These are phyloP conservation scores for Archips xylosteana DNA, from an alignment of 2,888 invertebrate species.

Conservation along the genomic window DNA sequence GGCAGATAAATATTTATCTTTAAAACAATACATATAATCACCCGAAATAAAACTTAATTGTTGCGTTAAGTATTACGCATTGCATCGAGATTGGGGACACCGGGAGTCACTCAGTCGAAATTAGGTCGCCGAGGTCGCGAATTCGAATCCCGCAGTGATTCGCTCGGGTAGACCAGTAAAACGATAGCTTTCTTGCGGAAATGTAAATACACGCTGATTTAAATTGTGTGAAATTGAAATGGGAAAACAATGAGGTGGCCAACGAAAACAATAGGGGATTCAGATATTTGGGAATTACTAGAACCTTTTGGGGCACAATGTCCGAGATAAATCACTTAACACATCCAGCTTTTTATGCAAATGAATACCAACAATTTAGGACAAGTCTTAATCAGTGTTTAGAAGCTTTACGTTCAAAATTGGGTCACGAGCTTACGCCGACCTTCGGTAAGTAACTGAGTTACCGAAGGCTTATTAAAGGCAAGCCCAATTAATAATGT, in stretches of 20 bases:
- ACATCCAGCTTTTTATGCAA: neutral
- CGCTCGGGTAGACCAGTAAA: constrained; percentile 33
- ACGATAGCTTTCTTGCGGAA: constrained; percentile 36
- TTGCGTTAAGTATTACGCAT: constrained; percentile 15
- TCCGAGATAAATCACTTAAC: constrained; percentile 1
- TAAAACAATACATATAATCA: constrained; percentile 33
- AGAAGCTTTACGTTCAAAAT: constrained; percentile 29
- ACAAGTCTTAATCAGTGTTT: constrained; percentile 14
- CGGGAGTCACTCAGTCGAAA: constrained; percentile 29
- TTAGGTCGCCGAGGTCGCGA: constrained; percentile 37
- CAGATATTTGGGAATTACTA: neutral
- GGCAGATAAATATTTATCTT: constrained; percentile 28
- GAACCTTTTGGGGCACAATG: constrained; percentile 3
- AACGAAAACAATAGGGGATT: neutral
- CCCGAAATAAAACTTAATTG: constrained; percentile 32
- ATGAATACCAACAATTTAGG: constrained; percentile 9
- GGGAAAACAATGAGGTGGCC: neutral
- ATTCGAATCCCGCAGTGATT: constrained; percentile 25
- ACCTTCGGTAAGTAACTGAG: constrained; percentile 20
- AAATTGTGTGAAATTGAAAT: neutral
- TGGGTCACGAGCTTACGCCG: constrained; percentile 28
- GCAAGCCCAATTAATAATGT: constrained; percentile 41
- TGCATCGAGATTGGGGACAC: constrained; percentile 21
- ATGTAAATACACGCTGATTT: constrained; percentile 5
- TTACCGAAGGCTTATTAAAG: constrained; percentile 38